Evolutionary conservation across 2,797 vertebrate species (phyloP).

Genomic region (Pogoniulus pusillus): DNA sequence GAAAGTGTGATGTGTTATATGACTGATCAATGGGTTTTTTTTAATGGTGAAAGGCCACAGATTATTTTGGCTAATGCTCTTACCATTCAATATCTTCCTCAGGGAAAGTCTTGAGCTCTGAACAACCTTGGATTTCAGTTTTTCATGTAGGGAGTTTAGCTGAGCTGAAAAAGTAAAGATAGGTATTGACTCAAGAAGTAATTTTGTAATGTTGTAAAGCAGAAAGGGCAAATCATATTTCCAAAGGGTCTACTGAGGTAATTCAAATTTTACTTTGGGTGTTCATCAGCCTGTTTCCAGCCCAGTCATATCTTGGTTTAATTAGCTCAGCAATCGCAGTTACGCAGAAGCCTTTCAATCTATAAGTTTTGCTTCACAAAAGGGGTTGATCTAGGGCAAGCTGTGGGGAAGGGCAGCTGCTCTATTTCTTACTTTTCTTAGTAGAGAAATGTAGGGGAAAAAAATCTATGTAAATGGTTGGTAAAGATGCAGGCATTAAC

Average conservation of each 20-base stretch:
- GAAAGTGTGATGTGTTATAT: neutral
- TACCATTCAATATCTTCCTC: neutral
- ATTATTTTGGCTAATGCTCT: neutral
- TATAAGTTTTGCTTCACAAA: neutral
- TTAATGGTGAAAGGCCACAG: neutral
- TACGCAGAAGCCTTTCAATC: neutral
- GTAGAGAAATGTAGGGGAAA: neutral
- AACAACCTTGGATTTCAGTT: neutral
- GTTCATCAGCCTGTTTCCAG: neutral
- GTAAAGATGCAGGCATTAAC: neutral
- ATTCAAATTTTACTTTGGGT: neutral
- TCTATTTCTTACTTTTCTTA: neutral
- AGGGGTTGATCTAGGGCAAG: neutral
- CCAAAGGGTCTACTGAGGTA: neutral
- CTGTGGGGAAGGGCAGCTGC: neutral
- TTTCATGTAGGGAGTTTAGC: neutral
- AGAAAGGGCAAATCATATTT: neutral
- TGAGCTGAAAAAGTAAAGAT: neutral
- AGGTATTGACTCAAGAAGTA: neutral
- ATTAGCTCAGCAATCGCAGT: neutral
- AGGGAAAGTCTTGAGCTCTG: neutral
- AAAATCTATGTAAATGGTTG: neutral
- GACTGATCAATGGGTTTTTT: neutral
- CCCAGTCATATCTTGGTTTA: neutral
- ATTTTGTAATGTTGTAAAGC: neutral